A percentile compares a stretch with the other conserved stretches of the same genome.
These are phyloP conservation scores for Pseudobourletiella spinata DNA, from an alignment of 1,140 invertebrate species.

Conservation along the genomic window DNA sequence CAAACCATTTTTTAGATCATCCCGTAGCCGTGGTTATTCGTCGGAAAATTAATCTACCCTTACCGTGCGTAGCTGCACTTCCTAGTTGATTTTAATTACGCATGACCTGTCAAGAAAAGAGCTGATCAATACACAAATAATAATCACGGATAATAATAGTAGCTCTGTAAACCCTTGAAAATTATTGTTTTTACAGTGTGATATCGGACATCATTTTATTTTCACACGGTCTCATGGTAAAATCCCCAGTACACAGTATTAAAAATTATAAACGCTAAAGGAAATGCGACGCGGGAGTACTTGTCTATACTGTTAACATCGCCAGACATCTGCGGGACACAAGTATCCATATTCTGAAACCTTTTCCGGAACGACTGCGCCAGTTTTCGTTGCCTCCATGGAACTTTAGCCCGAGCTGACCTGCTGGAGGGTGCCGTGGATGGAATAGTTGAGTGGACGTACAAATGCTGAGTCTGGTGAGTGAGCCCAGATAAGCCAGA, in stretches of 20 bases:
- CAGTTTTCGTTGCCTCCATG: conserved; percentile 12
- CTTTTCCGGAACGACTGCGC: conserved; percentile 19
- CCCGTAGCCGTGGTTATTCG: too few species aligned
- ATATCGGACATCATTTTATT: too few species aligned
- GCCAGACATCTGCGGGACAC: conserved; percentile 33
- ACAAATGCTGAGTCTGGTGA: not conserved
- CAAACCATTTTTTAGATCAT: too few species aligned
- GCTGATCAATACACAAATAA: too few species aligned
- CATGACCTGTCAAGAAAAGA: too few species aligned
- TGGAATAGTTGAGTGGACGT: not conserved
- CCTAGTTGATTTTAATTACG: too few species aligned
- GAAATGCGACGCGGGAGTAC: conserved; percentile 88
- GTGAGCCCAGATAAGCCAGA: conserved; percentile 27
- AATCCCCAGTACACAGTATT: conserved; percentile 92
- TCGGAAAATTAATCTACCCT: too few species aligned
- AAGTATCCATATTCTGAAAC: conserved; percentile 12
- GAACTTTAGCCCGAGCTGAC: not conserved
- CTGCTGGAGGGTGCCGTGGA: not conserved
- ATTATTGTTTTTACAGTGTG: too few species aligned
- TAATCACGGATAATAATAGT: too few species aligned
- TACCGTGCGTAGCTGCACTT: too few species aligned
- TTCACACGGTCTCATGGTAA: conserved; percentile 59
- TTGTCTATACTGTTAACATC: conserved; percentile 92
- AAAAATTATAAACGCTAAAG: conserved; percentile 85
- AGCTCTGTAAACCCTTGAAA: too few species aligned